Evolutionary conservation across 1,140 invertebrate species (phyloP).

Genomic region (Probaryconus sp.): DNA sequence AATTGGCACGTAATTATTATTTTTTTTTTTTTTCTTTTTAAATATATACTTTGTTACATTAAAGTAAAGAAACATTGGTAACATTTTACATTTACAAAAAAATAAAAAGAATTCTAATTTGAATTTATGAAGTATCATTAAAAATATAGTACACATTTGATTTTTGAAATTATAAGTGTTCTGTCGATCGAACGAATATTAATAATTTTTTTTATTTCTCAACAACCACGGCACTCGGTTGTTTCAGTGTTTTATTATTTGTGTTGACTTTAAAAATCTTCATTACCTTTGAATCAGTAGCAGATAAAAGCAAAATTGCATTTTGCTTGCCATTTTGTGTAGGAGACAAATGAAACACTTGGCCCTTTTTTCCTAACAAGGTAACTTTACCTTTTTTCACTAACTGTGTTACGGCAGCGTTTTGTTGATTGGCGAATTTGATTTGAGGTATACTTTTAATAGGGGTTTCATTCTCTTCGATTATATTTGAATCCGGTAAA

Average conservation of each 20-base stretch:
- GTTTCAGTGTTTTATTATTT: conserved; percentile 55
- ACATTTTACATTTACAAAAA: too few species aligned
- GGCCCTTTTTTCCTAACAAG: conserved; percentile 66
- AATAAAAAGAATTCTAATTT: too few species aligned
- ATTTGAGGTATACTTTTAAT: conserved; percentile 56
- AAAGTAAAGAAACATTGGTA: too few species aligned
- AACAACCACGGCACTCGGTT: conserved; percentile 54
- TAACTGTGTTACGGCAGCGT: conserved; percentile 52
- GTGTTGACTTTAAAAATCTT: conserved; percentile 67
- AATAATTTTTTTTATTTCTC: conserved; percentile 62
- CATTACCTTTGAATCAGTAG: conserved; percentile 53
- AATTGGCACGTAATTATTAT: too few species aligned
- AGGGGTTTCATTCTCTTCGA: conserved; percentile 13
- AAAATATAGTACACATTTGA: conserved; percentile 13
- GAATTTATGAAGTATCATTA: too few species aligned
- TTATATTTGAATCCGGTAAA: too few species aligned
- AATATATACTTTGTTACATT: too few species aligned
- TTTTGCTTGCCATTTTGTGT: conserved; percentile 72
- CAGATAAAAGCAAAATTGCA: conserved; percentile 69
- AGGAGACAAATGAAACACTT: conserved; percentile 68
- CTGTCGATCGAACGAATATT: too few species aligned
- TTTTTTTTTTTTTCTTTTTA: too few species aligned
- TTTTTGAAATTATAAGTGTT: too few species aligned
- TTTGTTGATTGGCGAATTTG: conserved; percentile 48
- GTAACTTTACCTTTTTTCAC: conserved; percentile 65